A percentile compares a stretch with the other conserved stretches of the same genome.
These are phyloP conservation scores for Rhinophrynus dorsalis DNA, from an alignment of 2,797 vertebrate species.

Conservation along the genomic window DNA sequence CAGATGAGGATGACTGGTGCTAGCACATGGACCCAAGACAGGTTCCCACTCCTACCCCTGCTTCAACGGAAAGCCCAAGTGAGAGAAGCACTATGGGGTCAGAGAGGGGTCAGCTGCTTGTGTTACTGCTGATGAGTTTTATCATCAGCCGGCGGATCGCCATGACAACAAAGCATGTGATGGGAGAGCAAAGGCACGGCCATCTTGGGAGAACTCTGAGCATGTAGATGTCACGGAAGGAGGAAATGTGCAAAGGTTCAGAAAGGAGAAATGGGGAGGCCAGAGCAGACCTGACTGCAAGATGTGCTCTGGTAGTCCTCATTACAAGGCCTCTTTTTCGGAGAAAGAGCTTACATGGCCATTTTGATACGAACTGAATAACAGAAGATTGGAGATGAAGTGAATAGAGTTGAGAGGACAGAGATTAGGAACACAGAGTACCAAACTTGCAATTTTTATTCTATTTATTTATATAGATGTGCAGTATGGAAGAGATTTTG, in stretches of 20 bases:
- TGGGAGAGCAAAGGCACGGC: not conserved
- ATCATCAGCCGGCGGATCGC: conserved; percentile 80
- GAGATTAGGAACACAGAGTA: conserved; percentile 8
- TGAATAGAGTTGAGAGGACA: not conserved
- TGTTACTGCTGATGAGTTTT: conserved; percentile 84
- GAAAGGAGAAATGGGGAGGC: not conserved
- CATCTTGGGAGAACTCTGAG: conserved; percentile 13
- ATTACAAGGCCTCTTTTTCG: conserved; percentile 29
- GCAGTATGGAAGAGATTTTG: conserved; percentile 9
- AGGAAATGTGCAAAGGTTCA: not conserved
- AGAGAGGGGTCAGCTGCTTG: conserved; percentile 49
- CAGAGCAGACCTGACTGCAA: conserved; percentile 6
- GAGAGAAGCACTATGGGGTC: conserved; percentile 25
- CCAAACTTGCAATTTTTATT: conserved; percentile 11
- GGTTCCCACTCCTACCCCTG: conserved; percentile 3
- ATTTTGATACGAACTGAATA: not conserved
- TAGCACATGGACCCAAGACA: conserved; percentile 71
- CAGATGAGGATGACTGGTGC: conserved; percentile 91
- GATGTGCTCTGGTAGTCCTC: conserved; percentile 13
- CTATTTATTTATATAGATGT: conserved; percentile 32
- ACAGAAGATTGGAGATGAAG: not conserved
- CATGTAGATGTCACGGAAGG: not conserved
- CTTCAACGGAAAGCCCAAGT: conserved; percentile 29
- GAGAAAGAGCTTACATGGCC: conserved; percentile 26
- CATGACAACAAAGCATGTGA: conserved; percentile 14